Conservation (phyloP, 2,888 invertebrate species). For the Iphiclides podalirius region DNA sequence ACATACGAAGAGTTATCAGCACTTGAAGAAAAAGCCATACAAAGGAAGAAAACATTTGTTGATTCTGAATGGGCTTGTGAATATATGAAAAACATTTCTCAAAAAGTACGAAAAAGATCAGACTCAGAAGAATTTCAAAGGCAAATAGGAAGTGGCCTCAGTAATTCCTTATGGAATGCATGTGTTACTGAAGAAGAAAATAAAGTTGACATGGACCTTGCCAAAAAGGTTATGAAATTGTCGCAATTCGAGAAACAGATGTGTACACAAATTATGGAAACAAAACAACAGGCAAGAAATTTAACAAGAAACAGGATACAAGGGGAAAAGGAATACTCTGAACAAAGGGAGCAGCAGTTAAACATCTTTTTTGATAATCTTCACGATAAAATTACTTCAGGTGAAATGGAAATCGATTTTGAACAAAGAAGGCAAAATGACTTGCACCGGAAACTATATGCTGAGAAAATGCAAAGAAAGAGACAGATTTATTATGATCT, state of each 20-base stretch:
- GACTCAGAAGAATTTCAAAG: constrained; percentile 71
- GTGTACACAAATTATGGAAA: constrained; percentile 81
- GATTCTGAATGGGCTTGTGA: constrained; percentile 66
- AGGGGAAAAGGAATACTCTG: constrained; percentile 70
- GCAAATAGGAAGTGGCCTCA: constrained; percentile 69
- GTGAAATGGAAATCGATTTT: constrained; percentile 71
- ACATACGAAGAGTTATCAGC: constrained; percentile 61
- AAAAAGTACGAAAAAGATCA: constrained; percentile 56
- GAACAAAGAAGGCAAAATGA: constrained; percentile 73
- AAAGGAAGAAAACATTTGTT: constrained; percentile 46
- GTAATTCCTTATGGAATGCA: constrained; percentile 75
- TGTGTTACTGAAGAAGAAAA: constrained; percentile 74
- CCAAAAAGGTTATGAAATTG: constrained; percentile 79
- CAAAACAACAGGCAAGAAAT: constrained; percentile 78
- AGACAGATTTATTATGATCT: constrained; percentile 67
- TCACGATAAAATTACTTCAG: constrained; percentile 66
- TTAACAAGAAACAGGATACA: constrained; percentile 75
- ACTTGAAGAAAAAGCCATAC: constrained; percentile 50
- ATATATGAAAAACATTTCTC: constrained; percentile 72
- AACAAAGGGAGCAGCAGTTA: constrained; percentile 71
- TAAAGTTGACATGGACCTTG: constrained; percentile 70
- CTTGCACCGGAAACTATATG: constrained; percentile 76
- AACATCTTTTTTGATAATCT: constrained; percentile 64
- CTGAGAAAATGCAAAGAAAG: constrained; percentile 73
- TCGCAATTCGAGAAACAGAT: constrained; percentile 84